These are phyloP conservation scores for Ophthalmolycus amberensis DNA, from an alignment of 2,113 vertebrate genomes.

Conservation along the genomic window DNA sequence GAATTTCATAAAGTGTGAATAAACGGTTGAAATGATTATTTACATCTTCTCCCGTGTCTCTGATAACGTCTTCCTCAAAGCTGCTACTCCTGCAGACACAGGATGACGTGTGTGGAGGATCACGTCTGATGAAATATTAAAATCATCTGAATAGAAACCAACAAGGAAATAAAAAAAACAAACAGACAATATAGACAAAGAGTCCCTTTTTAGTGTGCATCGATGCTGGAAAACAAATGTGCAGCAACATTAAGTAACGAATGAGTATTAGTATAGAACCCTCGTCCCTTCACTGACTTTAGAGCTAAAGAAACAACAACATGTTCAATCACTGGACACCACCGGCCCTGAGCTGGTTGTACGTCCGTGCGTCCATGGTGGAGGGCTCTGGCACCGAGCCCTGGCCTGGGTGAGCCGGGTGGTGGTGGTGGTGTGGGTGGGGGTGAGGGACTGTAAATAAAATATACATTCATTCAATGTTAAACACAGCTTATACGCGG, in stretches of 20 bases:
- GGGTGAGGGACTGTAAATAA: slow-evolving; percentile 27
- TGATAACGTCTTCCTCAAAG: background rate
- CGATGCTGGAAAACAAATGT: background rate
- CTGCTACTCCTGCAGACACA: slow-evolving; percentile 31
- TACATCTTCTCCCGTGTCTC: background rate
- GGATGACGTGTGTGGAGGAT: slow-evolving; percentile 22
- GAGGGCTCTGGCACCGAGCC: slow-evolving; percentile 61
- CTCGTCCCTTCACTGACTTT: background rate
- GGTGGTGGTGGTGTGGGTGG: slow-evolving; percentile 17
- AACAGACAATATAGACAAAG: slow-evolving; percentile 1
- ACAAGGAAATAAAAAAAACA: slow-evolving; percentile 7
- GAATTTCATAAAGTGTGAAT: background rate
- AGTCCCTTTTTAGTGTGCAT: slow-evolving; percentile 63
- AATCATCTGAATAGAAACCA: background rate
- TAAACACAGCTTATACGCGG: too few relatives aligned
- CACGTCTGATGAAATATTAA: too few relatives aligned
- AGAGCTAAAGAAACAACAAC: background rate
- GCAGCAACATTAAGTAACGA: background rate
- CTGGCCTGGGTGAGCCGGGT: slow-evolving; percentile 70
- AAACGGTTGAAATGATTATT: background rate
- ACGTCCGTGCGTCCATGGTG: slow-evolving; percentile 72
- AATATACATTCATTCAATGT: too few relatives aligned
- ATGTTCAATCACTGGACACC: background rate
- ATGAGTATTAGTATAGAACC: background rate
- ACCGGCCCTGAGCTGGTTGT: slow-evolving; percentile 84